phyloP scores from a whole-genome alignment of 2,888 invertebrate species.

The Xanthia togata region DNA sequence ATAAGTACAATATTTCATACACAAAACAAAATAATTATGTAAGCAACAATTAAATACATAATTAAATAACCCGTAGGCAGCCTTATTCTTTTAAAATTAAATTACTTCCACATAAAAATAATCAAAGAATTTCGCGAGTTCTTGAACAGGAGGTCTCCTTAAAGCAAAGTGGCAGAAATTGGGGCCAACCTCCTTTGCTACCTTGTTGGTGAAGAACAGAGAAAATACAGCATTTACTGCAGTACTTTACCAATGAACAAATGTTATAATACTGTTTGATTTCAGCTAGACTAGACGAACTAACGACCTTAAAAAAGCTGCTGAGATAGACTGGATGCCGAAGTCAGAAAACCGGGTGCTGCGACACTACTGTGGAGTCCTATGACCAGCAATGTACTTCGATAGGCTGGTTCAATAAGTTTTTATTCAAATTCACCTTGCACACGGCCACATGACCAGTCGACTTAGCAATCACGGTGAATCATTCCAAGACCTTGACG shows the following conservation, averaged over 20 bases:
- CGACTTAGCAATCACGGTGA: not conserved
- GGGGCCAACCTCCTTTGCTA: not conserved
- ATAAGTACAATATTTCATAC: constrained; percentile 1
- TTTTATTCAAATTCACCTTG: too few relatives aligned
- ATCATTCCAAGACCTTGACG: constrained; percentile 12
- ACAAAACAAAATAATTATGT: constrained; percentile 5
- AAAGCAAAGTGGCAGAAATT: not conserved
- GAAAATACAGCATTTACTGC: not conserved
- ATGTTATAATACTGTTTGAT: not conserved
- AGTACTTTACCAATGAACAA: not conserved
- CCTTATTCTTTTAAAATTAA: constrained; percentile 12
- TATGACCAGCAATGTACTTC: not conserved
- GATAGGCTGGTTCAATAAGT: not conserved
- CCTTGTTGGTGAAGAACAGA: not conserved
- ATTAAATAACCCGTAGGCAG: constrained; percentile 21
- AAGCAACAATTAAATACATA: constrained; percentile 11
- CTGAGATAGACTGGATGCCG: not conserved
- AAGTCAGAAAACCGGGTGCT: not conserved
- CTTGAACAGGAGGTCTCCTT: not conserved
- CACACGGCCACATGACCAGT: too few relatives aligned
- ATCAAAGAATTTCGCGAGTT: constrained; percentile 24
- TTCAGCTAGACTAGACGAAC: not conserved
- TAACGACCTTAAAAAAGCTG: not conserved
- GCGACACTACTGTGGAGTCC: too few relatives aligned
- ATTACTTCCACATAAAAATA: constrained; percentile 30